These are phyloP conservation scores for Pseudorhiza aurosa DNA, from an alignment of 30 jellyfish, hydroid and myxozoan genomes.

Conservation along the genomic window DNA sequence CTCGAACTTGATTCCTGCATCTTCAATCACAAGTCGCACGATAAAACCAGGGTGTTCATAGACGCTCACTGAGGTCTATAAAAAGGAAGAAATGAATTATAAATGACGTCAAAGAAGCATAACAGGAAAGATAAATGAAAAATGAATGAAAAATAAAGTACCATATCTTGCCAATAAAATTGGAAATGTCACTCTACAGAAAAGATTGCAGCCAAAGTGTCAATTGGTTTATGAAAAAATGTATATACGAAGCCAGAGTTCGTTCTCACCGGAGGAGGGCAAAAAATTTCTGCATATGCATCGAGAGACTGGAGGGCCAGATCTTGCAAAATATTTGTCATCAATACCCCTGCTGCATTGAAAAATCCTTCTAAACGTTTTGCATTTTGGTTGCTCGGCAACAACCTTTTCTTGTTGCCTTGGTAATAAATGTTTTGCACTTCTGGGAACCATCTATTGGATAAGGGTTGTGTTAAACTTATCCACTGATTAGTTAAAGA, in stretches of 20 bases:
- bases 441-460: conserved; percentile 91
- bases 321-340: conserved; percentile 93
- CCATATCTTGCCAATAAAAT: too few species aligned
- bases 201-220: too few species aligned
- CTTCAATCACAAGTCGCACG: conserved; percentile 80
- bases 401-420: conserved; percentile 78
- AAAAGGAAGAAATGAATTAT: not conserved
- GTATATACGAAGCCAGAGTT: too few species aligned
- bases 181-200: too few species aligned
- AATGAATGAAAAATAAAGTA: too few species aligned
- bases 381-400: conserved; percentile 80
- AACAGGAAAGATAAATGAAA: too few species aligned
- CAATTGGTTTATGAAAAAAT: too few species aligned
- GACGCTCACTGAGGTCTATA: conserved; percentile 45
- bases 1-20: conserved; percentile 76
- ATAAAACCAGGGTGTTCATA: conserved; percentile 86
- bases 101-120: too few species aligned
- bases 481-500: too few species aligned
- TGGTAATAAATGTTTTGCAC: conserved; percentile 94
- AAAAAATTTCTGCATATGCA: conserved; percentile 54
- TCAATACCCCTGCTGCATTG: conserved; percentile 90
- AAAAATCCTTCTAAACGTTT: conserved; percentile 79
- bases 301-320: conserved; percentile 82
- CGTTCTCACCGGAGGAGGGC: conserved; percentile 62
- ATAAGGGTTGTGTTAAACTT: not conserved